These are phyloP conservation scores for Leuciscus idus DNA, from an alignment of 2,113 vertebrate species.

Conservation along the genomic window DNA sequence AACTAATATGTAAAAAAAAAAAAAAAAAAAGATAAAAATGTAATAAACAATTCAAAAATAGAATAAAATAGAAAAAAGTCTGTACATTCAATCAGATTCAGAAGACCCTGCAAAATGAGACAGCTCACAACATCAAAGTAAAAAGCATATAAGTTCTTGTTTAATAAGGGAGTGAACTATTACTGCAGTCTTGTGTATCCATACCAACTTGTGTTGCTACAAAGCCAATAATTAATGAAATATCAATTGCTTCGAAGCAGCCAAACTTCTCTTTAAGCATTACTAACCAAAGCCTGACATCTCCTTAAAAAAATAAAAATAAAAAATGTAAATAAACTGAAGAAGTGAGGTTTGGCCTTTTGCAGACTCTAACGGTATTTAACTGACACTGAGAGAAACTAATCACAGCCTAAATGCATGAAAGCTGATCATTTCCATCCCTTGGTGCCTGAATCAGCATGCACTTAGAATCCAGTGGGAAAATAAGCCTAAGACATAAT, in stretches of 20 bases:
- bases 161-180: neutral
- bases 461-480: neutral
- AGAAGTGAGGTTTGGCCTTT: neutral
- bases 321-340: no score
- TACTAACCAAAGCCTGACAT: neutral
- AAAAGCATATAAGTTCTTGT: neutral
- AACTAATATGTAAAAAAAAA: neutral
- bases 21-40: neutral
- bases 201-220: neutral
- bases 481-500: neutral
- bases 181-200: neutral
- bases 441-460: neutral
- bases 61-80: no score
- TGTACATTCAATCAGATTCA: no score
- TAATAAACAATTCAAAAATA: neutral
- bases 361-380: neutral
- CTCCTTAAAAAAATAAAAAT: no score
- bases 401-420: neutral
- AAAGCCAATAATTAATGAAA: neutral
- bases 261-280: neutral
- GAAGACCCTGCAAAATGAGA: no score
- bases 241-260: neutral
- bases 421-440: constrained; percentile 5
- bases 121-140: neutral
- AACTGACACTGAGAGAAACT: neutral